Evolutionary conservation across 2,888 invertebrate genomes (phyloP).

Genomic region (Aspidiotus destructor): DNA sequence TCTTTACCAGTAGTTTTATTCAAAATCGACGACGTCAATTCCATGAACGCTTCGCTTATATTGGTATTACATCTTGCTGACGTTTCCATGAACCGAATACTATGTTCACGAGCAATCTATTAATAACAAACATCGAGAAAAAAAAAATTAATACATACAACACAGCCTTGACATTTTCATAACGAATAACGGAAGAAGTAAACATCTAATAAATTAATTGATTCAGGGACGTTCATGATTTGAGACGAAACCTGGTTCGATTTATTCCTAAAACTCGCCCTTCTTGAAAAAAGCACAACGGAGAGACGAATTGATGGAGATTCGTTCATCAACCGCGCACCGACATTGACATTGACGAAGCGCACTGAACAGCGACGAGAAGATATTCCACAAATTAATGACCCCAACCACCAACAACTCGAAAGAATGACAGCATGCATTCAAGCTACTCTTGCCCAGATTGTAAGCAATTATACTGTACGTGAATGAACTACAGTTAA

Average conservation of each 20-base stretch:
- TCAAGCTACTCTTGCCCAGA: too few relatives aligned
- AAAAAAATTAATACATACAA: neutral
- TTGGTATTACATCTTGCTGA: constrained; percentile 95
- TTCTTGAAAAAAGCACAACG: too few relatives aligned
- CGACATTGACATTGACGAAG: too few relatives aligned
- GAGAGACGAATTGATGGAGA: too few relatives aligned
- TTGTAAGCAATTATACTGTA: too few relatives aligned
- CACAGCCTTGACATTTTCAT: neutral
- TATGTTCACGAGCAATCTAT: constrained; percentile 89
- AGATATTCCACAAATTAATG: too few relatives aligned
- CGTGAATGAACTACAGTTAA: too few relatives aligned
- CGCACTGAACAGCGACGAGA: too few relatives aligned
- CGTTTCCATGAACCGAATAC: constrained; percentile 95
- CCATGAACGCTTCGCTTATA: constrained; percentile 90
- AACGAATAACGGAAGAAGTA: neutral
- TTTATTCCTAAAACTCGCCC: too few relatives aligned
- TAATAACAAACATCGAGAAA: constrained; percentile 37
- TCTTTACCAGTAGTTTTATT: constrained; percentile 80
- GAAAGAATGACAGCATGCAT: too few relatives aligned
- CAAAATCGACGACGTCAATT: constrained; percentile 87
- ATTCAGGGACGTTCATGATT: neutral
- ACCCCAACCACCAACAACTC: too few relatives aligned
- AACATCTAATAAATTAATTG: neutral
- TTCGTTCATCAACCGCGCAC: too few relatives aligned
- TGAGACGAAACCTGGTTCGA: neutral